These are phyloP conservation scores for Nasalis larvatus DNA, from an alignment of 2,113 vertebrate species.

Conservation along the genomic window DNA sequence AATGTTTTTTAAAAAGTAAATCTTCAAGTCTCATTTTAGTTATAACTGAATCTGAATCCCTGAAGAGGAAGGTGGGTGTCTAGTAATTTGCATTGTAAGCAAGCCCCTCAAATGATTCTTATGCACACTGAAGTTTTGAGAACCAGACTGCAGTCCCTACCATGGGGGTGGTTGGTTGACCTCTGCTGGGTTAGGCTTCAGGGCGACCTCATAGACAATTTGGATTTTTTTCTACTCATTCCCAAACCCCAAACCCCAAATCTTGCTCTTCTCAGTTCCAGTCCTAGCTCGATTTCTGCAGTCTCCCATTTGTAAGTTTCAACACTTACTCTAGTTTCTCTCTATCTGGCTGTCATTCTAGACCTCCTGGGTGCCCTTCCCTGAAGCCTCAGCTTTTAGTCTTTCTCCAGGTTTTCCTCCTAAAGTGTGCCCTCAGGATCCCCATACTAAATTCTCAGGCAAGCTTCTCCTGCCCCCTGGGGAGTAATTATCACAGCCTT, in stretches of 20 bases:
- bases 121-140: background rate
- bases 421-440: background rate
- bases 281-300: background rate
- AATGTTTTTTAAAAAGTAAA: background rate
- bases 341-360: background rate
- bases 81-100: background rate
- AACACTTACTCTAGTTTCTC: background rate
- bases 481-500: slow-evolving; percentile 31
- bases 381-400: background rate
- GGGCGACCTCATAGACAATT: background rate
- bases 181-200: background rate
- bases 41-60: background rate
- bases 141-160: background rate
- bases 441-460: background rate
- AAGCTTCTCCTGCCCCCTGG: background rate
- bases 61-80: background rate
- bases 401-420: background rate
- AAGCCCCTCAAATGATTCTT: background rate
- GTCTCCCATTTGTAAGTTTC: background rate
- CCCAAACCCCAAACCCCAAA: background rate
- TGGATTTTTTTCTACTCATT: background rate
- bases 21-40: background rate
- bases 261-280: background rate
- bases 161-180: background rate
- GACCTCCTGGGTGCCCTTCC: background rate